Evolutionary conservation across 2,888 invertebrate genomes (phyloP).

Genomic region (Leptinotarsa tumamoca): DNA sequence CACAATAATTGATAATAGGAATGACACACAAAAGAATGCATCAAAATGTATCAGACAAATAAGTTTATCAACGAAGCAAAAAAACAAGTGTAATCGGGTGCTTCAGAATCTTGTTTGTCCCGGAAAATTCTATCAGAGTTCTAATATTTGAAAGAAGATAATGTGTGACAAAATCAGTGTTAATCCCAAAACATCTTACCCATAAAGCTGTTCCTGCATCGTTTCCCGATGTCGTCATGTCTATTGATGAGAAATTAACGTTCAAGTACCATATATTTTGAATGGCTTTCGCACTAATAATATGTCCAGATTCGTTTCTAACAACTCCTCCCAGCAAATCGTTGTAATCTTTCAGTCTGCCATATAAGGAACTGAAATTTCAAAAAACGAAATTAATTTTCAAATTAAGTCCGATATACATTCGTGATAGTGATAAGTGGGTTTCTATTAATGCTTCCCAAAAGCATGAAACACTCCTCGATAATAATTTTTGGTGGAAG

Average conservation of each 20-base stretch:
- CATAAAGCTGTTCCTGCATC: conserved; percentile 81
- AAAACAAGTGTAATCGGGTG: no score
- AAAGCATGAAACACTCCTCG: not conserved
- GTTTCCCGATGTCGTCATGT: conserved; percentile 77
- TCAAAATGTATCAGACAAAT: no score
- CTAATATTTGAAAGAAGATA: no score
- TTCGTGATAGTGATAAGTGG: not conserved
- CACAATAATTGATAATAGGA: no score
- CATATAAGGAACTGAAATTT: conserved; percentile 72
- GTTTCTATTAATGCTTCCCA: not conserved
- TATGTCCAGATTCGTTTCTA: conserved; percentile 72
- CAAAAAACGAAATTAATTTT: not conserved
- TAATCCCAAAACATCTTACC: conserved; percentile 61
- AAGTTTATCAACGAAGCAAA: no score
- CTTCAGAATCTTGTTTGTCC: no score
- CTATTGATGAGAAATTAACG: conserved; percentile 76
- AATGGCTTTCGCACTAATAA: conserved; percentile 74
- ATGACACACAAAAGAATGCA: no score
- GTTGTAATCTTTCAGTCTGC: conserved; percentile 74
- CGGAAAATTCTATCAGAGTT: no score
- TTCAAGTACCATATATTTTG: conserved; percentile 74
- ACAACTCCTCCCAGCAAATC: conserved; percentile 74
- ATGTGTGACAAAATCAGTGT: no score
- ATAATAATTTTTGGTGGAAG: not conserved
- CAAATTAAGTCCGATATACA: no score